A percentile compares a stretch with the other conserved stretches of the same genome.
phyloP scores from a whole-genome alignment of 1,140 invertebrate genomes.

The Calliopsis andreniformis region DNA sequence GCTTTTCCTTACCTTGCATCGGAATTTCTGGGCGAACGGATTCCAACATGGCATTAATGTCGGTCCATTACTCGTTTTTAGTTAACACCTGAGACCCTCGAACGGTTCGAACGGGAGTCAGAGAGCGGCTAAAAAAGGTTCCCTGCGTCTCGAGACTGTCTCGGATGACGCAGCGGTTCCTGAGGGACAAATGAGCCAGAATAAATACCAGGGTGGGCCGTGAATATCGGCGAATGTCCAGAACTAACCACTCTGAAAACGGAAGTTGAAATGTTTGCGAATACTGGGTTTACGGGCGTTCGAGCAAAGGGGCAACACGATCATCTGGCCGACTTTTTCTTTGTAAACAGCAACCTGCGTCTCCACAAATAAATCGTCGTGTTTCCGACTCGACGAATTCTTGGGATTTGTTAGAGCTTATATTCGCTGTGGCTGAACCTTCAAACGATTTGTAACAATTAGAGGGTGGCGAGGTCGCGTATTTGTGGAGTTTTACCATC shows the following conservation, averaged over 20 bases:
- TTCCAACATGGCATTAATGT: slow-evolving; percentile 30
- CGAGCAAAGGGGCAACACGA: slow-evolving; percentile 28
- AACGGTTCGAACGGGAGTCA: slow-evolving; percentile 19
- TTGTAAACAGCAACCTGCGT: slow-evolving; percentile 29
- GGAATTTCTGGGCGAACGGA: slow-evolving; percentile 31
- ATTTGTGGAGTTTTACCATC: neutral
- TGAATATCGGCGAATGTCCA: slow-evolving; percentile 75
- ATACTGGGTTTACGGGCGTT: slow-evolving; percentile 10
- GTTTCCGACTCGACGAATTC: neutral
- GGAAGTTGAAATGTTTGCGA: slow-evolving; percentile 62
- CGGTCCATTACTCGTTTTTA: slow-evolving; percentile 52
- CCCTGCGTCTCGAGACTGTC: slow-evolving; percentile 9
- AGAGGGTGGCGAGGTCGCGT: neutral
- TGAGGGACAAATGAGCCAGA: slow-evolving; percentile 76
- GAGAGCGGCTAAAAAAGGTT: slow-evolving; percentile 29
- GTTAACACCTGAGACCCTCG: slow-evolving; percentile 66
- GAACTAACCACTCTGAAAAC: slow-evolving; percentile 73
- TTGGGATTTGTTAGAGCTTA: neutral
- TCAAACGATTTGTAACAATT: slow-evolving; percentile 25
- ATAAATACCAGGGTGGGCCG: slow-evolving; percentile 75
- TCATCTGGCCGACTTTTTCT: slow-evolving; percentile 57
- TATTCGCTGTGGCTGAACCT: neutral
- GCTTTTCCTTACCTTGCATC: neutral
- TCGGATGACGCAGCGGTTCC: slow-evolving; percentile 58
- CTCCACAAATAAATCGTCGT: slow-evolving; percentile 51